Evolutionary conservation across 2,113 vertebrate genomes (phyloP), one percentile per base, ranked within the genome.

Genomic region (Rattus rattus): DNA sequence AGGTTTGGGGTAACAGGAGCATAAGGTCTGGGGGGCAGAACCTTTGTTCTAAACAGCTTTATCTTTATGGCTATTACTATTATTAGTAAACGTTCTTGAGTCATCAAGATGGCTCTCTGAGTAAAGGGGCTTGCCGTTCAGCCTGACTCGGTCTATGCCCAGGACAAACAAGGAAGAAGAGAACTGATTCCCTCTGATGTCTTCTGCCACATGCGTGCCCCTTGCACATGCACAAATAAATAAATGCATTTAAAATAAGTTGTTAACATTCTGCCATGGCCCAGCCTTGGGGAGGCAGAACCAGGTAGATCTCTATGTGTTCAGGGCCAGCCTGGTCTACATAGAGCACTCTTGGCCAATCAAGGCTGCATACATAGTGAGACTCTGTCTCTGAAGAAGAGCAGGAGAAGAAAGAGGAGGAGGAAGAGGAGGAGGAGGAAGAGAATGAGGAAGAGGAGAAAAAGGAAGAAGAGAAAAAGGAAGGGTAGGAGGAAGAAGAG

Each of bases 351-450:
- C 19, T n/a, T n/a, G 79, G 5, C 19, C 52, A 36, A 59, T 1
- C 79, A 24, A 36, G 17, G 49, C 49, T 56, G 36, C 52, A 79
- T 79, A 79, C 49, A 80, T 54, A 80, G 52, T 56, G 72, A 72
- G 70, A 72, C 70, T 39, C 70, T 72, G 17, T 72, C 70, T 20
- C 70, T 2, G 7, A 39, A 73, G 8, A 73, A 39, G n/a, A 73
- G 30, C 0, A 33, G 67, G 1, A 33, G 30, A 0, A 33, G 30
- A 4, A 14, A 11, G 28, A 67, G 4, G 65, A 11, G 7, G 61
- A 24, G 7, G 19, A 7, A 2, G 43, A 43, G 43, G 43, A 43
- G 43, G 43, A 43, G 43, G 43, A 43, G 43, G 43, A 43, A 43
- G 43, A 43, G 43, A 43, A 43, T 43, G 43, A 43, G 43, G 43